phyloP scores from a whole-genome alignment of 2,888 invertebrate species.

The Digitonthophagus gazella region DNA sequence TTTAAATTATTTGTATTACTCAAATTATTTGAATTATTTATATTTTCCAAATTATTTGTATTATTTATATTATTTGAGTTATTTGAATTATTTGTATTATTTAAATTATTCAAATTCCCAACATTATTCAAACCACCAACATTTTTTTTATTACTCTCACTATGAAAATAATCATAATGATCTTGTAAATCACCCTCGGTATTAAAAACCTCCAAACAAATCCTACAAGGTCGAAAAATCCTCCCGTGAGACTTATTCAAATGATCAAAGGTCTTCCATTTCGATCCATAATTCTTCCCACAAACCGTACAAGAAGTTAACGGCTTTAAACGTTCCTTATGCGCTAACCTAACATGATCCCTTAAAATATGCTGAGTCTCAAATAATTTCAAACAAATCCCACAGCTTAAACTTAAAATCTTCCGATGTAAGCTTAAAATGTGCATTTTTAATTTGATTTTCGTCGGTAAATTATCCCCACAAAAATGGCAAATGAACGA shows the following conservation, averaged over 20 bases:
- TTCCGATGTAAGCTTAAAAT: slow-evolving; percentile 57
- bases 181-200: slow-evolving; percentile 53
- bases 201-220: slow-evolving; percentile 60
- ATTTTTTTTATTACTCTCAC: slow-evolving; percentile 18
- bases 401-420: slow-evolving; percentile 58
- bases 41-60: too few relatives aligned
- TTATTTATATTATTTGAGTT: too few relatives aligned
- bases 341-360: slow-evolving; percentile 56
- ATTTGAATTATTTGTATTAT: too few relatives aligned
- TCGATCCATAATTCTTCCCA: slow-evolving; percentile 59
- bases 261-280: slow-evolving; percentile 61
- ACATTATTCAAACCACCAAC: slow-evolving; percentile 31
- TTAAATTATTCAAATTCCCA: slow-evolving; percentile 29
- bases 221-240: slow-evolving; percentile 58
- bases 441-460: slow-evolving; percentile 60
- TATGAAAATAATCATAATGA: slow-evolving; percentile 52
- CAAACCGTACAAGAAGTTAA: slow-evolving; percentile 59
- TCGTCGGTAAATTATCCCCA: slow-evolving; percentile 57
- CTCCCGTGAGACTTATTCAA: slow-evolving; percentile 59
- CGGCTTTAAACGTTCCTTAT: slow-evolving; percentile 51
- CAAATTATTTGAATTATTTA: too few relatives aligned
- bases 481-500: slow-evolving; percentile 60
- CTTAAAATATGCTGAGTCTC: slow-evolving; percentile 57
- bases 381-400: slow-evolving; percentile 58
- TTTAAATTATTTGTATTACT: too few relatives aligned